Base-by-base conservation (phyloP, 2,113 vertebrate genomes). In the Oncorhynchus keta region DNA sequence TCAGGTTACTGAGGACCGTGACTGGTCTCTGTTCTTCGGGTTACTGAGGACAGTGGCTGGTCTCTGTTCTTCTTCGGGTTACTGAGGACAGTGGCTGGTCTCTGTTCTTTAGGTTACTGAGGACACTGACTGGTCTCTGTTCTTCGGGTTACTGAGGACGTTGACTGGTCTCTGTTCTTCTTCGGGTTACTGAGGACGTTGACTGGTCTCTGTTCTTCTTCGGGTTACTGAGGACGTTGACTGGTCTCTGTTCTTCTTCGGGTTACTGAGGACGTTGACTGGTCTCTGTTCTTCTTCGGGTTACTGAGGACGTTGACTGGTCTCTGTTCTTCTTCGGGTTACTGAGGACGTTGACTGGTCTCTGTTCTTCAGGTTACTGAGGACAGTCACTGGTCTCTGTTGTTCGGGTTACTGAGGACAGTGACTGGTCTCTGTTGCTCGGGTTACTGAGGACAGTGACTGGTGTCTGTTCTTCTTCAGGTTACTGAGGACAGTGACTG, bases 131-230 rank as follows among this genome's bases (percentile, higher is more conserved):
- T 32, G 30, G 30, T 32, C 30, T 55, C 51, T 55, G 13, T 30
- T 24, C 24, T 66, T 8, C 20, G 3, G n/a, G 61, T 68, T 32
- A 68, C 28, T 6, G 5, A 14, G 16, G 28, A 18, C 32, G 1
- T 0, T 66, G 26, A 16, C 24, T 30, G 26, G 11, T 69, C 2
- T 68, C 0, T 71, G 45, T n/a, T 89, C 85, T 75, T 32, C 4
- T 5, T 32, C 30, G 0, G 30, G 30, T 32, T 32, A 5, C 30
- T 32, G 30, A 32, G 30, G 30, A 32, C 30, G 0, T 0, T 32
- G 30, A 5, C 30, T 32, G 30, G 30, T 5, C 30, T 55, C 51
- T 55, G 26, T n/a, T n/a, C n/a, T 66, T 24, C 11, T 32, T n/a
- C 20, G 3, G n/a, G 61, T 68, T 32, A 68, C 28, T 6, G 5